Conservation (phyloP, 2,113 vertebrate genomes). For the Amphiprion percula region DNA sequence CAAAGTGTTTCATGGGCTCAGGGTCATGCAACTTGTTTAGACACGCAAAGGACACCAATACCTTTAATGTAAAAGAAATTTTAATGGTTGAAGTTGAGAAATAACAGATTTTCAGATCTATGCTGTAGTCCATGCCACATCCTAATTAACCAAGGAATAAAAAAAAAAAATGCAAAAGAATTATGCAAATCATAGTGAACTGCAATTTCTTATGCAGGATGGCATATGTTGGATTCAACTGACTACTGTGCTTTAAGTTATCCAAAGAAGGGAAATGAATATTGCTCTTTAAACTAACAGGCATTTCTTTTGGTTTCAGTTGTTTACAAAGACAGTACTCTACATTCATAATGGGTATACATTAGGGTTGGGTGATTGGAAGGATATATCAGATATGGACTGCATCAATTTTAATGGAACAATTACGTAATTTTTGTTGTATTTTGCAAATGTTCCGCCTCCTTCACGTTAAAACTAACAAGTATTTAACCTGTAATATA, state of each 20-base stretch:
- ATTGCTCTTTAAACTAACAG: background rate
- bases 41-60: background rate
- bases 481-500: no score
- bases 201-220: background rate
- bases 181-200: background rate
- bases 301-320: background rate
- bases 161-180: background rate
- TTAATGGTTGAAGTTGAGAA: background rate
- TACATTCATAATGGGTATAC: no score
- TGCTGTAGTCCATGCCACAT: background rate
- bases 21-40: constrained; percentile 13
- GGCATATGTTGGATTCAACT: background rate
- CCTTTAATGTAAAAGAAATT: background rate
- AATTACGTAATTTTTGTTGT: no score
- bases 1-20: constrained; percentile 14
- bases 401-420: no score
- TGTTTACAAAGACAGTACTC: no score
- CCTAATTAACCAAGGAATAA: background rate
- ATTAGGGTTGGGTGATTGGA: no score
- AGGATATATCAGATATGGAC: no score
- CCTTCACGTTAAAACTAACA: no score
- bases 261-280: background rate
- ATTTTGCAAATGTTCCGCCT: no score
- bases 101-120: no score
- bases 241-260: background rate